A percentile compares a stretch with the other conserved stretches of the same genome.
Conservation (phyloP, 2,888 invertebrate genomes). For the Parthenolecanium corni region DNA sequence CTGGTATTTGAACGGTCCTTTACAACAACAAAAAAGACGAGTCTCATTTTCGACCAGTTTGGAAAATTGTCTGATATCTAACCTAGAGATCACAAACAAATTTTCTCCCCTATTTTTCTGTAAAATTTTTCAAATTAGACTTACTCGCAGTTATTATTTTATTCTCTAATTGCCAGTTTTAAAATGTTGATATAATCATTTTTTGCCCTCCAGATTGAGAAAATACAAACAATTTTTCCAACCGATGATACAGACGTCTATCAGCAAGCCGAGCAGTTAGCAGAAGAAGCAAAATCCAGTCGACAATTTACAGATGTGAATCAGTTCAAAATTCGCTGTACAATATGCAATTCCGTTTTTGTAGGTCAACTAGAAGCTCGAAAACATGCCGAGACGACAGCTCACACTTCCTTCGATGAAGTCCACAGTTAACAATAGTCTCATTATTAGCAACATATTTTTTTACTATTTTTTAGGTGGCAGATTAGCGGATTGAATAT, state of each 20-base stretch:
- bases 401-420: slow-evolving; percentile 71
- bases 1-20: no score
- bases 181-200: neutral
- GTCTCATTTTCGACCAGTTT: no score
- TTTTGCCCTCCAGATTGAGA: slow-evolving; percentile 48
- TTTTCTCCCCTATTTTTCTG: no score
- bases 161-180: no score
- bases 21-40: no score
- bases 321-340: slow-evolving; percentile 72
- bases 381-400: slow-evolving; percentile 71
- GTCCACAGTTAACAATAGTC: neutral
- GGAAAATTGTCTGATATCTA: no score
- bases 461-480: no score
- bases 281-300: slow-evolving; percentile 75
- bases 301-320: slow-evolving; percentile 83
- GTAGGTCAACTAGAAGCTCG: slow-evolving; percentile 73
- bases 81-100: no score
- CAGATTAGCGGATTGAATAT: neutral
- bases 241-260: slow-evolving; percentile 59
- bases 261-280: slow-evolving; percentile 70
- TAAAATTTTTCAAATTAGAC: no score
- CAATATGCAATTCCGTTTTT: slow-evolving; percentile 62
- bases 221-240: slow-evolving; percentile 68
- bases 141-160: no score
- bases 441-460: no score